Base-by-base conservation (phyloP, 1,140 invertebrate genomes). In the Drosophila guanche region DNA sequence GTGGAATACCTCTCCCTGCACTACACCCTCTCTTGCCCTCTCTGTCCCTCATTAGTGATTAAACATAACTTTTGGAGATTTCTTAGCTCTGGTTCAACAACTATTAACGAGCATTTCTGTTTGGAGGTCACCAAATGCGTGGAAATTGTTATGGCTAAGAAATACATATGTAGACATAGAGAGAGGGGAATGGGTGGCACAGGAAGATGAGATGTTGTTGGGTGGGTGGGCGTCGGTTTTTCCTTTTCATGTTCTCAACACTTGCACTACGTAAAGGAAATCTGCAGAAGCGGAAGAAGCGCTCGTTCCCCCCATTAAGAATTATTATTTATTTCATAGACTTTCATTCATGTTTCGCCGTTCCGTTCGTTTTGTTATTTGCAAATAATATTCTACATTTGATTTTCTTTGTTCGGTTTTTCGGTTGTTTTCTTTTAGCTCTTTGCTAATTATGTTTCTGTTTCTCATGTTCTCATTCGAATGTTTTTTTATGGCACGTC, bases 321-420 rank as follows among this genome's bases (percentile, higher is more conserved):
- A 66, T 72, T 76, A 78, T 88, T 83, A 88, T 86, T 86, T 86
- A 86, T 86, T 59, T 74, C 67, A 52, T 66, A 78, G 85, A 75
- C 78, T 72, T 86, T 79, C 84, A 88, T 86, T 86, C 83, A 86
- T 86, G 65, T 84, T 84, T 84, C 42, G 43, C 6, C 27, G 27
- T 3, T 37, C 4, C 10, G 54, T 63, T 74, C 45, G 55, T 78
- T 78, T 60, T 80, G 41, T 79, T 63, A 48, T 70, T 53, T 53
- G 45, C 52, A 61, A 56, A 45, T 66, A 20, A 37, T 37, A 37
- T 37, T 37, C 33, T 52, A 8, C 50, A 46, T 53, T 33, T 50
- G 43, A 41, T 76, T 58, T 61, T 61, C 40, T 46, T 69, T 47
- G 52, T 46, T 41, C 16, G 54, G 41, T 23, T 33, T 25, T 54